Evolutionary conservation across 2,888 invertebrate species (phyloP).

Genomic region (Hylaea fasciaria): DNA sequence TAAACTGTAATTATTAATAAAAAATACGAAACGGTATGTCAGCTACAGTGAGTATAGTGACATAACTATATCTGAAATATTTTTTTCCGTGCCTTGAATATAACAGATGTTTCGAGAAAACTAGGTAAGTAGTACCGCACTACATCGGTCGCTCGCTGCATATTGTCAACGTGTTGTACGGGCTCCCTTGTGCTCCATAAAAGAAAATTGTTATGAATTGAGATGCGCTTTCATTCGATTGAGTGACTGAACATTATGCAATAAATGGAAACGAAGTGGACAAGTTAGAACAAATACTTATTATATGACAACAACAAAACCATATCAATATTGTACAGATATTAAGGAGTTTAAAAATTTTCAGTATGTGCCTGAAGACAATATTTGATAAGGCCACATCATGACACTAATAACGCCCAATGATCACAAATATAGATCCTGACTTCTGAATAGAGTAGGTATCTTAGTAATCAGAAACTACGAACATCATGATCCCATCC

Average conservation of each 20-base stretch:
- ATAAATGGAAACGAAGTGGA: constrained; percentile 20
- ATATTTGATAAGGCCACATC: too few species aligned
- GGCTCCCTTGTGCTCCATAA: constrained; percentile 34
- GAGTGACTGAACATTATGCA: constrained; percentile 30
- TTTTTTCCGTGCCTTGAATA: background rate
- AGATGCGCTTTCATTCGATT: constrained; percentile 36
- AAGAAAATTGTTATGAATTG: constrained; percentile 43
- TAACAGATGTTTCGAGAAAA: constrained; percentile 11
- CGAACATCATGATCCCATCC: too few species aligned
- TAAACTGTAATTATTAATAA: background rate
- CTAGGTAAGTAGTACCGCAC: constrained; percentile 28
- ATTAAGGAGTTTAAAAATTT: too few species aligned
- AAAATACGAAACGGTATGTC: background rate
- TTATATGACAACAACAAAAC: too few species aligned
- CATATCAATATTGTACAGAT: too few species aligned
- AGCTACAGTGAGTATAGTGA: background rate
- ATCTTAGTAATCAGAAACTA: too few species aligned
- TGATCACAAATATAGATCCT: too few species aligned
- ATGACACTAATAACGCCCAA: too few species aligned
- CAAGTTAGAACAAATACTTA: background rate
- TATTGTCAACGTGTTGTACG: constrained; percentile 40
- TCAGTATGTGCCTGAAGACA: too few species aligned
- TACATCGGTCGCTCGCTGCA: constrained; percentile 26
- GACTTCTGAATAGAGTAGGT: too few species aligned
- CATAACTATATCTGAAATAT: background rate